Percentiles rank a stretch among this genome's conserved stretches.
Evolutionary conservation across 2,797 vertebrate genomes (phyloP).

Genomic region (Poeciliopsis turneri): DNA sequence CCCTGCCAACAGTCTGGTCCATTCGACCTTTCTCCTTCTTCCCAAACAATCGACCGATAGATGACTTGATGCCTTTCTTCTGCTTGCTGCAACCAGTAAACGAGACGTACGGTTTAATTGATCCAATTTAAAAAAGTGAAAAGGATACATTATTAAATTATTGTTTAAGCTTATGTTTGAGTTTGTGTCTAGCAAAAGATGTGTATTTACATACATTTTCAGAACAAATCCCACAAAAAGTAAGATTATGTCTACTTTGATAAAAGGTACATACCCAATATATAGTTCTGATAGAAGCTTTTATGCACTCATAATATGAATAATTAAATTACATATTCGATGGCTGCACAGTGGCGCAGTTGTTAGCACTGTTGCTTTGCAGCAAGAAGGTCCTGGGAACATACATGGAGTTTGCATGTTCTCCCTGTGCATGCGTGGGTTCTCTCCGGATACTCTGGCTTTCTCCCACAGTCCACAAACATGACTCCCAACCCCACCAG

Average conservation of each 20-base stretch:
- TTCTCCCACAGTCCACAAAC: no score
- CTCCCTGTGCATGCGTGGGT: no score
- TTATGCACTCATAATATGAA: no score
- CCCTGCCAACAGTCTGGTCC: slow-evolving; percentile 85
- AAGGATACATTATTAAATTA: not conserved
- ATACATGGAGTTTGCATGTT: no score
- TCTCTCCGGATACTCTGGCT: no score
- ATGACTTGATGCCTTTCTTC: slow-evolving; percentile 96
- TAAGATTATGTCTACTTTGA: not conserved
- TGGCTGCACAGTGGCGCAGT: no score
- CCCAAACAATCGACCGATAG: slow-evolving; percentile 93
- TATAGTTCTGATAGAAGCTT: no score
- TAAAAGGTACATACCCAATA: no score
- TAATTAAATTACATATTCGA: no score
- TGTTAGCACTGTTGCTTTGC: no score
- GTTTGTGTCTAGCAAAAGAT: not conserved
- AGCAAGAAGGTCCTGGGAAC: no score
- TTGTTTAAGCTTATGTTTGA: not conserved
- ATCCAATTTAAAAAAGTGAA: not conserved
- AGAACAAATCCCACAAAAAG: not conserved
- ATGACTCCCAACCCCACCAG: no score
- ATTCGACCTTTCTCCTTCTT: slow-evolving; percentile 95
- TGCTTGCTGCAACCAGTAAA: slow-evolving; percentile 82
- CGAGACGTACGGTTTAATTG: not conserved
- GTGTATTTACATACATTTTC: not conserved